These are phyloP conservation scores for Cryptomyrus ogoouensis DNA, from an alignment of 2,113 vertebrate genomes.

Conservation along the genomic window DNA sequence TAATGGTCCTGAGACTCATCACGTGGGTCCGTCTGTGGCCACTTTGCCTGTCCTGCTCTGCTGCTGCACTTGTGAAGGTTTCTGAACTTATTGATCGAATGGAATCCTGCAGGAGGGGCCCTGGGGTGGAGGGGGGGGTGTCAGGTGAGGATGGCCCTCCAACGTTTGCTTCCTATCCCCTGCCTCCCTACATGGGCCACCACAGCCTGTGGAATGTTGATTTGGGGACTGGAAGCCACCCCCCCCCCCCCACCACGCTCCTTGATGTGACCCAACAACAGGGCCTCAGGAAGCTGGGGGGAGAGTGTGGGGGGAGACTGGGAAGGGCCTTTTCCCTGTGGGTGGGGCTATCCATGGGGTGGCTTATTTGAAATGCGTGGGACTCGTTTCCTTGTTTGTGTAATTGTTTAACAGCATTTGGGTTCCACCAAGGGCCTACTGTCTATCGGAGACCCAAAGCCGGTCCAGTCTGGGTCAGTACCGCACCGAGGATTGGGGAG, in stretches of 20 bases:
- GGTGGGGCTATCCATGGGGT: neutral
- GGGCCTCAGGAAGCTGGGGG: constrained; percentile 10
- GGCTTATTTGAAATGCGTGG: neutral
- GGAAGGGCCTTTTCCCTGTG: neutral
- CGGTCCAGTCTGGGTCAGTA: neutral
- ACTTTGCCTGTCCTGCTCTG: neutral
- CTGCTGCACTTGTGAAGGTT: neutral
- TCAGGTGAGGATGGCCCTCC: neutral
- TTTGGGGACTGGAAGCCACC: constrained; percentile 25
- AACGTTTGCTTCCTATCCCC: constrained; percentile 28
- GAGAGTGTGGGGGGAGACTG: neutral
- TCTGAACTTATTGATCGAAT: neutral
- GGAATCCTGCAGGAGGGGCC: neutral
- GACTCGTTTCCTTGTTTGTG: neutral
- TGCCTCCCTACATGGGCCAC: neutral
- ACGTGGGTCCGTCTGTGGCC: neutral
- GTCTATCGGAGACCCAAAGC: neutral
- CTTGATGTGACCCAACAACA: constrained; percentile 9
- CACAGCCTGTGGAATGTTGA: neutral
- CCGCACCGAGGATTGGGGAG: neutral
- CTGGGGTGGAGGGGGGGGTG: neutral
- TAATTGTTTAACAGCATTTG: neutral
- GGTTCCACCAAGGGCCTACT: neutral
- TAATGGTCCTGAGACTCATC: neutral
- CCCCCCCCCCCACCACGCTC: constrained; percentile 8